Evolutionary conservation across 2,888 invertebrate genomes (phyloP), one percentile per base, ranked within the genome.

Genomic region (Meghimatium bilineatum): DNA sequence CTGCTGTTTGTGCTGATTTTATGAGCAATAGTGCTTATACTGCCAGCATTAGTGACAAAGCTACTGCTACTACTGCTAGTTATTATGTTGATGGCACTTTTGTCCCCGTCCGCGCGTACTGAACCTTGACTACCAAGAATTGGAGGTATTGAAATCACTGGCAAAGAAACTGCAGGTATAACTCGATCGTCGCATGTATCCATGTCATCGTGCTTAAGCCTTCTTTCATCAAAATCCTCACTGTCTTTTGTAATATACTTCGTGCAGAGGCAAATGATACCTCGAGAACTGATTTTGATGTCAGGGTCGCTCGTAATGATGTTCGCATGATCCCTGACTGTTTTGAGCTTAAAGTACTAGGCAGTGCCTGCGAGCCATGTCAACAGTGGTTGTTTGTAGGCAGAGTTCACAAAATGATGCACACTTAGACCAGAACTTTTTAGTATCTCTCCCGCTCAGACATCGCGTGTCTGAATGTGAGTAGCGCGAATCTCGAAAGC

Each of bases 151-250:
- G 76, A 80, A n/a, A 84, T 71, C 72, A 80, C 80, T 26, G 84
- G 84, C 56, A 86, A 34, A 20, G 63, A 77, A 34, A 83, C 71
- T 23, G 78, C 71, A 69, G 80, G 72, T 56, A 78, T 63, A 20
- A 71, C 23, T 32, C 72, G 49, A 1, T 74, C 52, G 67, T 82
- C 82, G 80, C 60, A 52, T 20, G 60, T 60, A 63, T 83, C 85
- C 85, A 86, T 85, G 74, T 80, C 83, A 83, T 85, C 44, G 56
- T 85, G 44, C 20, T 44, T 44, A n/a, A 29, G 29, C n/a, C 36
- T 80, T 23, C 36, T 26, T 36, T 71, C n/a, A n/a, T 26, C 23
- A 36, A 71, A 71, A 60, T 69, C 56, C 71, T 36, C 67, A 60
- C 32, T 77, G 69, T 77, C 52, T 26, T 29, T 71, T 38, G 49